Base-by-base conservation (phyloP, 1,140 invertebrate species). In the Drosophila mojavensis region DNA sequence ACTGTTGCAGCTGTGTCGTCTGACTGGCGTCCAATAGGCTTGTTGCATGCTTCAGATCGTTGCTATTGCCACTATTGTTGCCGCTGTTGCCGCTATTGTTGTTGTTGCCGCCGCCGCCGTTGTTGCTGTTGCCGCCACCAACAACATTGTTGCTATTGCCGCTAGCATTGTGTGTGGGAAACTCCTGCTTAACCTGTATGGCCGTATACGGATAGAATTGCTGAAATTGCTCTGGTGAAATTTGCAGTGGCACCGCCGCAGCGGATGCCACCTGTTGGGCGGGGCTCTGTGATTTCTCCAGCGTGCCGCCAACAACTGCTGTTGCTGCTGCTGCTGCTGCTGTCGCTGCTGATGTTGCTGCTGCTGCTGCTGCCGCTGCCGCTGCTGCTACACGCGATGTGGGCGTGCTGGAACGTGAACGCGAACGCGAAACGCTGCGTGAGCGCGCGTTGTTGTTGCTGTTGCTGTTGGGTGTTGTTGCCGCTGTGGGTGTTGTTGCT, bases 141-240 rank as follows among this genome's bases (percentile, higher is more conserved):
- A 36, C 33, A 9, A 36, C 33, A 6, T 13, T 39, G 36, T 39
- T 39, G 3, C 26, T 61, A 33, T 60, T 30, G 17, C 51, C 61
- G 7, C 36, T 39, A 10, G 74, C 47, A 11, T 72, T 78, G 51
- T 93, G 91, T 7, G 82, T 89, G 13, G 92, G 85, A 64, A 91
- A 91, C 76, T 93, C 93, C 43, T 94, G 93, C 59, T 93, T 94
- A 11, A 93, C 93, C 79, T 94, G 93, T 10, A 92, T 94, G 91
- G 83, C 73, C 91, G 76, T 93, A 88, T 92, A 63, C 78, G 66
- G 85, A 61, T 93, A 92, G n/a, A 91, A 78, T 43, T 93, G 92
- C 58, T 92, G 85, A 58, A 92, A 71, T 79, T 92, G 90, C 84
- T 93, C 83, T 45, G 80, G 80, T 69, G 92, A 89, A 60, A 93